These are phyloP conservation scores for Adoxophyes honmai DNA, from an alignment of 1,140 invertebrate genomes.

Conservation along the genomic window DNA sequence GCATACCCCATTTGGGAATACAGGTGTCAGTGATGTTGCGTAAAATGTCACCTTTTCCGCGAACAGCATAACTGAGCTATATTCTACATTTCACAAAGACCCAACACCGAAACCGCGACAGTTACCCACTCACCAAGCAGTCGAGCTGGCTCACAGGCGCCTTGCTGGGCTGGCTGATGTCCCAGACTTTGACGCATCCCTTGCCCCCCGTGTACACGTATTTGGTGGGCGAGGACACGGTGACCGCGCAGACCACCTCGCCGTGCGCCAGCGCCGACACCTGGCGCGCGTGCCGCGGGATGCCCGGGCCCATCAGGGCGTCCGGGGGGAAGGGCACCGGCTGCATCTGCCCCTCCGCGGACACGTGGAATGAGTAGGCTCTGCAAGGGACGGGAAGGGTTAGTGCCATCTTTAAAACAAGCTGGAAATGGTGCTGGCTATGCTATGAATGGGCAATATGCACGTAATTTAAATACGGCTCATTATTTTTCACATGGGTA, in stretches of 20 bases:
- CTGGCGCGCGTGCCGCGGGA: conserved; percentile 94
- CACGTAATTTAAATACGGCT: too few relatives aligned
- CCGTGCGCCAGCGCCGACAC: conserved; percentile 96
- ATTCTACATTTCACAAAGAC: not conserved
- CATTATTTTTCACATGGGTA: too few relatives aligned
- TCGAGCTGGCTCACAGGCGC: conserved; percentile 90
- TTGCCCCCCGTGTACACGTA: conserved; percentile 99
- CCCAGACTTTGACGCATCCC: conserved; percentile 97
- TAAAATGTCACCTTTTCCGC: too few relatives aligned
- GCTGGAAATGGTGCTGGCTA: too few relatives aligned
- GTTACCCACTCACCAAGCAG: conserved; percentile 87
- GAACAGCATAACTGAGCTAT: too few relatives aligned
- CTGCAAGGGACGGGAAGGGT: conserved; percentile 75
- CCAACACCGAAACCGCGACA: conserved; percentile 36
- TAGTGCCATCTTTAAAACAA: too few relatives aligned
- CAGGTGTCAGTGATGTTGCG: too few relatives aligned
- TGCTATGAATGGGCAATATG: too few relatives aligned
- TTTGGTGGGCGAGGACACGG: conserved; percentile 95
- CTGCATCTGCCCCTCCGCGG: conserved; percentile 89
- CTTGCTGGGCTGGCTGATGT: conserved; percentile 90
- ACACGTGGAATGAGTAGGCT: conserved; percentile 95
- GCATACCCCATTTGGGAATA: too few relatives aligned
- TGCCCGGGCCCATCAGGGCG: conserved; percentile 94
- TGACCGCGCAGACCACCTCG: conserved; percentile 95
- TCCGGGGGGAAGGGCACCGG: conserved; percentile 97